These are phyloP conservation scores for Megalopta genalis DNA, from an alignment of 1,140 invertebrate species.

Conservation along the genomic window DNA sequence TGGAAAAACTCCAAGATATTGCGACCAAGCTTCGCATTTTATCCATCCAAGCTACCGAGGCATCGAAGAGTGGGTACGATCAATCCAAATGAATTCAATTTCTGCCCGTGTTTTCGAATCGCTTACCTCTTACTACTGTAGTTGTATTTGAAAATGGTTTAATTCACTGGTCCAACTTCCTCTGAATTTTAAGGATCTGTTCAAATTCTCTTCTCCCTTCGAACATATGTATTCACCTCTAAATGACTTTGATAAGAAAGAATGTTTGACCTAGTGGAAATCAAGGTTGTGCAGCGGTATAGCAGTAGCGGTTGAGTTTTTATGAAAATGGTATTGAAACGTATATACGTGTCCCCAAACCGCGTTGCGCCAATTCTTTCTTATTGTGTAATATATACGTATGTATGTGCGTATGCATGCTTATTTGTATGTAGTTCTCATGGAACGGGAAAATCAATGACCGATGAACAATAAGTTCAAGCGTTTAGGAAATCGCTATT, in stretches of 20 bases:
- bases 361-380: neutral
- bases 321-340: neutral
- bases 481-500: neutral
- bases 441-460: neutral
- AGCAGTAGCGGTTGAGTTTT: neutral
- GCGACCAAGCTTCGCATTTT: conserved; percentile 85
- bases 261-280: neutral
- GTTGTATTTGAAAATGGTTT: neutral
- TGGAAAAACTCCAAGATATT: conserved; percentile 82
- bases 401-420: too few relatives aligned
- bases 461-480: neutral
- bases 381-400: neutral
- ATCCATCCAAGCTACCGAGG: conserved; percentile 76
- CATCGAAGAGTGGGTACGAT: conserved; percentile 76
- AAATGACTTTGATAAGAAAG: neutral
- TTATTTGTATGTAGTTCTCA: neutral
- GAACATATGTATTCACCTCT: neutral
- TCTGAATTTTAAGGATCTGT: neutral
- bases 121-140: neutral
- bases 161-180: neutral
- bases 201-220: neutral
- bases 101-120: too few relatives aligned
- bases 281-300: neutral
- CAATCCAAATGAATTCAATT: neutral
- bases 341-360: neutral